Percentiles rank a stretch among this genome's conserved stretches.
These are phyloP conservation scores for Eriosoma lanigerum DNA, from an alignment of 1,140 invertebrate species.

Conservation along the genomic window DNA sequence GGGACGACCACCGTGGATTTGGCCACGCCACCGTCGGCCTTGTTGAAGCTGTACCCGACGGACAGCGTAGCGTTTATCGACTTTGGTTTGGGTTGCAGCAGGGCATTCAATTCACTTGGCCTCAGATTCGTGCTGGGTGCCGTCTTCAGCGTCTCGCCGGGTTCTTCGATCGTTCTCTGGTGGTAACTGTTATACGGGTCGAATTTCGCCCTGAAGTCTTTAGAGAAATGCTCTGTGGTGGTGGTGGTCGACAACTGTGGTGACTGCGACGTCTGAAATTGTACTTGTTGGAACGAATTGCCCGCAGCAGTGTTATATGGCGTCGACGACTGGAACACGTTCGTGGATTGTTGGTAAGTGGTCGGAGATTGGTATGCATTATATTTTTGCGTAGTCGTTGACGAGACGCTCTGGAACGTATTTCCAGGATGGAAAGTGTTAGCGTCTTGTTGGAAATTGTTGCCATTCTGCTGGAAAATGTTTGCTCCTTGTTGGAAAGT, in stretches of 20 bases:
- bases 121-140: conserved; percentile 55
- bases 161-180: conserved; percentile 53
- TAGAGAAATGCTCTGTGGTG: conserved; percentile 45
- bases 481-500: conserved; percentile 5
- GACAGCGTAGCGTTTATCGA: conserved; percentile 55
- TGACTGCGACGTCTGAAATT: conserved; percentile 19
- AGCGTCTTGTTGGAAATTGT: background rate
- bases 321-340: conserved; percentile 25
- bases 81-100: conserved; percentile 52
- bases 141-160: conserved; percentile 56
- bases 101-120: conserved; percentile 55
- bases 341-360: conserved; percentile 56
- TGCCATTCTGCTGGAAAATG: background rate
- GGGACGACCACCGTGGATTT: conserved; percentile 38
- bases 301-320: background rate
- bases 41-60: conserved; percentile 54
- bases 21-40: conserved; percentile 24
- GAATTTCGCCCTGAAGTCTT: conserved; percentile 52
- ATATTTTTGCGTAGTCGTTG: background rate
- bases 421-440: background rate
- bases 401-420: background rate
- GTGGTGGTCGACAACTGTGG: conserved; percentile 41
- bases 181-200: conserved; percentile 53
- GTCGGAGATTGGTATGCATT: conserved; percentile 57
- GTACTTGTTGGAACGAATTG: background rate